A percentile compares a stretch with the other conserved stretches of the same genome.
Conservation (phyloP, 2,888 invertebrate species). For the Drosophila flavopinicola region DNA sequence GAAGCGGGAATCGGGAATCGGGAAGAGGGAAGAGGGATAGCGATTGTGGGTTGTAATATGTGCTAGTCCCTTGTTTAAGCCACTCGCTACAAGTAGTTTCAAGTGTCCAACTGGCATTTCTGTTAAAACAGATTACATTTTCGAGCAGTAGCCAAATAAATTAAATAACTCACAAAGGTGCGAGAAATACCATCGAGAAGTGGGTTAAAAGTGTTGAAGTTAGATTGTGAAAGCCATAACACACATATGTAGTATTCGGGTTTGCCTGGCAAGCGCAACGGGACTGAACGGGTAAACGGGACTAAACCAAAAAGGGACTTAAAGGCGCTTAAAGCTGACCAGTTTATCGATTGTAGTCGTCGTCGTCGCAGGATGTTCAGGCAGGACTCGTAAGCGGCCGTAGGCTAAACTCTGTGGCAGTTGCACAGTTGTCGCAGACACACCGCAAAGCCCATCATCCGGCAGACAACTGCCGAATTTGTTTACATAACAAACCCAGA, state of each 20-base stretch:
- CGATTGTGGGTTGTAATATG: constrained; percentile 1
- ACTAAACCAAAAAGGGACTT: constrained; percentile 23
- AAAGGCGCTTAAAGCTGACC: constrained; percentile 32
- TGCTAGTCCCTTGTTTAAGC: constrained; percentile 15
- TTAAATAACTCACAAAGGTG: constrained; percentile 50
- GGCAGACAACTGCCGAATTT: constrained; percentile 49
- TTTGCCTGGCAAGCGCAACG: constrained; percentile 25
- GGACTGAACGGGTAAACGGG: constrained; percentile 12
- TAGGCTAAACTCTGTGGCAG: constrained; percentile 18
- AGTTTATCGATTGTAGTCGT: constrained; percentile 32
- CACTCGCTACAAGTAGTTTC: constrained; percentile 20
- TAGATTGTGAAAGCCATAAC: constrained; percentile 1
- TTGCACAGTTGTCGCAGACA: constrained; percentile 40
- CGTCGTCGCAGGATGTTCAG: not conserved
- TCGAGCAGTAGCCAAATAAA: constrained; percentile 42
- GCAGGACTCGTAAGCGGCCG: not conserved
- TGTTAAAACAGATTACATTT: constrained; percentile 35
- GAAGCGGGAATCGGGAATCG: too few species aligned
- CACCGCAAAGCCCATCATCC: constrained; percentile 37
- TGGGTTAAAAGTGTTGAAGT: constrained; percentile 10
- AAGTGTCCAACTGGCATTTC: constrained; percentile 37
- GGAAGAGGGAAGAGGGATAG: too few species aligned
- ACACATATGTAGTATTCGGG: constrained; percentile 7
- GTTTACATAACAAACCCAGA: constrained; percentile 70
- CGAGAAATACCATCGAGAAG: constrained; percentile 30